Conservation (phyloP, 2,888 invertebrate species). For the Nomada lathburiana region DNA sequence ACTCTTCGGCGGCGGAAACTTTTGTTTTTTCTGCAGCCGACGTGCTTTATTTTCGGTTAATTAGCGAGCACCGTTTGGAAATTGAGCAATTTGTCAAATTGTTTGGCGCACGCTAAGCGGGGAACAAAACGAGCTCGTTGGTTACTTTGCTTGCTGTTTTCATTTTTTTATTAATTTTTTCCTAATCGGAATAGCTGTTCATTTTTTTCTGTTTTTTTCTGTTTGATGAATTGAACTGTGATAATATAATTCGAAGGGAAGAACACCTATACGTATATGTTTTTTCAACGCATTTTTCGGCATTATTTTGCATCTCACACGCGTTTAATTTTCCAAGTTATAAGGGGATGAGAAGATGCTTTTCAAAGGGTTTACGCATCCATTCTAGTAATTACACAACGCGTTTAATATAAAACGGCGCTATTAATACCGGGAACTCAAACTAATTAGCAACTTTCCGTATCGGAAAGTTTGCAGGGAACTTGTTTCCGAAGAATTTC, state of each 20-base stretch:
- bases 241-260: too few species aligned
- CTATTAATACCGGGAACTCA: background rate
- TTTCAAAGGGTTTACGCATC: background rate
- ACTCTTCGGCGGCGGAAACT: background rate
- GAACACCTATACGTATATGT: too few species aligned
- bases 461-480: background rate
- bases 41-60: conserved; percentile 7
- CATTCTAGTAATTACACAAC: background rate
- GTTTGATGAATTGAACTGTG: too few species aligned
- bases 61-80: background rate
- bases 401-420: background rate
- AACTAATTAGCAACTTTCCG: conserved; percentile 16
- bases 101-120: background rate
- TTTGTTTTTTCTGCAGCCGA: background rate
- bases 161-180: too few species aligned
- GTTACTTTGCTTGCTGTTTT: background rate
- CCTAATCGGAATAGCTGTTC: too few species aligned
- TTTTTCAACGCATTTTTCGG: too few species aligned
- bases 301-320: too few species aligned
- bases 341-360: background rate
- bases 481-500: conserved; percentile 1
- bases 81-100: background rate
- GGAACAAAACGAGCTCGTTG: background rate
- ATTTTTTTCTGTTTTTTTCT: background rate
- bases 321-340: background rate